Base-by-base conservation (phyloP, 2,797 vertebrate genomes). In the Buceros bicornis region DNA sequence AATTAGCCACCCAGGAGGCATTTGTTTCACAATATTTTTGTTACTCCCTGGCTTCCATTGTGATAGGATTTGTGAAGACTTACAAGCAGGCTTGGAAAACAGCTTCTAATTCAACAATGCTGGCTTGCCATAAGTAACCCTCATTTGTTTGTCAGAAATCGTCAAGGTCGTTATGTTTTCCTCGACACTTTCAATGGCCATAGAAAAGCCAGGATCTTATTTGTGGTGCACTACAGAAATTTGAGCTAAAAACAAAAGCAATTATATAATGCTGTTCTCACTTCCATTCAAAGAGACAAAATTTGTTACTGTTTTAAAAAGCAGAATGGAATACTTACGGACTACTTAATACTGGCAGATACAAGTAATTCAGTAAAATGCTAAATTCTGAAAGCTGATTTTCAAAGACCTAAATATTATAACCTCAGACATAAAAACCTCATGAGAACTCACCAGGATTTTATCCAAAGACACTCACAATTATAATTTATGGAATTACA, bases 1-100 rank as follows among this genome's bases (percentile, higher is more conserved):
- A 97, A 97, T 97, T 97, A 97, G 96, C 97, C 97, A 97, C 97
- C 97, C 97, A 97, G 93, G 93, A 97, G 95, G 96, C 92, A 97
- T 92, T 97, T 95, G 92, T 97, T 97, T 97, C 95, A 97, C 96
- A 97, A 96, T 96, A 97, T 97, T 96, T 97, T 97, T 92, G 90
- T 91, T 96, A 96, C 91, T 97, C 82, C 78, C 72, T 84, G 89
- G 94, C 92, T 97, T 96, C 96, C 89, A 96, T 96, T 97, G 95
- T 97, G 96, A 94, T 82, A 89, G 95, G 97, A 97, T 97, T 97
- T 96, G 95, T 87, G 95, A 96, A 87, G 90, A 95, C 78, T 95
- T 95, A 94, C 57, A 95, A 96, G 86, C 74, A 94, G 86, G 79
- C 92, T 82, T 95, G 84, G 70, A 96, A 97, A 90, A 97, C 65